These are phyloP conservation scores for Drosophila guanche DNA, from an alignment of 1,140 invertebrate genomes.

Conservation along the genomic window DNA sequence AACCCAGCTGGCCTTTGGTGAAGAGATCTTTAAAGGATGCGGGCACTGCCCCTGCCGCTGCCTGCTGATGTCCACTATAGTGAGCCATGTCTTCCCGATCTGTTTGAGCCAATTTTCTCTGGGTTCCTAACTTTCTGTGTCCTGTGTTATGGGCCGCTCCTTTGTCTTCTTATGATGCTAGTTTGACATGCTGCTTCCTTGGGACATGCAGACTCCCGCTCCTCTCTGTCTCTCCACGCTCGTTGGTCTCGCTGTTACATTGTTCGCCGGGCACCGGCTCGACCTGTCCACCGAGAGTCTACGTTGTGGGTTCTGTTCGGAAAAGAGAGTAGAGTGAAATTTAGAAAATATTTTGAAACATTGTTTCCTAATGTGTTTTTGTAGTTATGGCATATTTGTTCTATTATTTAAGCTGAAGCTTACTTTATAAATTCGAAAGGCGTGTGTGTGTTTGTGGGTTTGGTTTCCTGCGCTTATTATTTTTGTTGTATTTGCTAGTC, in stretches of 20 bases:
- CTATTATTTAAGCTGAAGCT: constrained; percentile 15
- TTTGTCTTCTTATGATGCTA: constrained; percentile 25
- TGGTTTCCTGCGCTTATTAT: constrained; percentile 3
- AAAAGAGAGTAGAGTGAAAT: neutral
- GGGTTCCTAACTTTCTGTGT: neutral
- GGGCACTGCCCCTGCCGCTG: constrained; percentile 47
- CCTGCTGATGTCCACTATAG: constrained; percentile 54
- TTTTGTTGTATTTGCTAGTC: constrained; percentile 10
- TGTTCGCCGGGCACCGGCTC: constrained; percentile 21
- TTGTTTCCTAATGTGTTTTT: neutral
- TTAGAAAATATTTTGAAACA: constrained; percentile 38
- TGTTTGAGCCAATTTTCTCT: neutral
- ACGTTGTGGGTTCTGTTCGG: constrained; percentile 26
- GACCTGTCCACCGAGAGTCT: constrained; percentile 15
- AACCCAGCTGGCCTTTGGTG: constrained; percentile 57
- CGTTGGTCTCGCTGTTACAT: constrained; percentile 51
- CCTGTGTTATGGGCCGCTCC: constrained; percentile 25
- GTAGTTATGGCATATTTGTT: too few relatives aligned
- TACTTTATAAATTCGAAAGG: constrained; percentile 42
- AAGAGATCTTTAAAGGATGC: constrained; percentile 76
- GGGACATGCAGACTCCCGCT: constrained; percentile 10
- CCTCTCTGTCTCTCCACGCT: constrained; percentile 5
- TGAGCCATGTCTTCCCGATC: constrained; percentile 55
- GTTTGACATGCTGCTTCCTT: constrained; percentile 51
- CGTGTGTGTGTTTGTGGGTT: neutral